Percentiles rank a stretch among this genome's conserved stretches.
Evolutionary conservation across 2,113 vertebrate species (phyloP).

Genomic region (Taxidea taxus): DNA sequence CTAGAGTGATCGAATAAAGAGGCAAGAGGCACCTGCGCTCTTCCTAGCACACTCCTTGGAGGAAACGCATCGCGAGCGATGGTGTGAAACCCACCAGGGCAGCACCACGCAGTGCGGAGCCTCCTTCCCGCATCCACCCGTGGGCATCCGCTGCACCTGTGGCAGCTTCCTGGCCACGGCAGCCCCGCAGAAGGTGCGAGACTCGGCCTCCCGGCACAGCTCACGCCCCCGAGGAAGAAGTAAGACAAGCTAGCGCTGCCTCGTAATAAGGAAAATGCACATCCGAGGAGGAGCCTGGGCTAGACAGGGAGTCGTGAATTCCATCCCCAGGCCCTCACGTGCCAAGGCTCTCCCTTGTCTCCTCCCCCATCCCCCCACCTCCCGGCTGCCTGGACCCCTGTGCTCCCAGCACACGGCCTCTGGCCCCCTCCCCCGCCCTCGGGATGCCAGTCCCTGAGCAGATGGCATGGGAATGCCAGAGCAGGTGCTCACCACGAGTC

Average conservation of each 20-base stretch:
- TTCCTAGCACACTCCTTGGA: background rate
- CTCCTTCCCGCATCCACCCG: rapidly evolving
- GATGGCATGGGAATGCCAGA: rapidly evolving
- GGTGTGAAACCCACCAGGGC: background rate
- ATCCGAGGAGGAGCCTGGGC: background rate
- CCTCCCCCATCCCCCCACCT: rapidly evolving
- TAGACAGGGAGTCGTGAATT: background rate
- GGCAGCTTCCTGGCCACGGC: background rate
- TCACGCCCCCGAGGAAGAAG: background rate
- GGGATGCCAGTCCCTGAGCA: rapidly evolving
- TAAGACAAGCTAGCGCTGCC: background rate
- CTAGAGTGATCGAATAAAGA: background rate
- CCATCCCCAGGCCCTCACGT: background rate
- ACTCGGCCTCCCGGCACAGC: rapidly evolving
- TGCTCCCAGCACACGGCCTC: background rate
- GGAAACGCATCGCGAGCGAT: rapidly evolving
- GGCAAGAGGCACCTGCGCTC: background rate
- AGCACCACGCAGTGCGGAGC: rapidly evolving
- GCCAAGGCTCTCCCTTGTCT: rapidly evolving
- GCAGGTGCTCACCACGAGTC: background rate
- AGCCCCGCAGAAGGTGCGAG: background rate
- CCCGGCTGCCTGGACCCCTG: background rate
- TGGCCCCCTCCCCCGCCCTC: background rate
- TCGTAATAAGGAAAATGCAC: rapidly evolving
- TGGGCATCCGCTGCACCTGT: rapidly evolving